phyloP scores from a whole-genome alignment of 2,888 invertebrate genomes.

The Lamellibrachia satsuma region DNA sequence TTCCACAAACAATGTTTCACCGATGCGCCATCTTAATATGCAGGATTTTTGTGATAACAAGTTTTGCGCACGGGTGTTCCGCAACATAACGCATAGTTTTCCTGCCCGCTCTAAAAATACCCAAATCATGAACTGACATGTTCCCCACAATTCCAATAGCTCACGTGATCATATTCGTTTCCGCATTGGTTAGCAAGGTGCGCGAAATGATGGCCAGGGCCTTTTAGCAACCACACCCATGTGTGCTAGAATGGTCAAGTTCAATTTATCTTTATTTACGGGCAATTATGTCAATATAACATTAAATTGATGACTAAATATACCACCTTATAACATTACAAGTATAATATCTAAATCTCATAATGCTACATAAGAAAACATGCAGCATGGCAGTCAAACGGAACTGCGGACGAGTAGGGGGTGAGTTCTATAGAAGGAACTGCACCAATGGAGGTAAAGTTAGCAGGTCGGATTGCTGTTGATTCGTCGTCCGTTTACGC shows the following conservation, averaged over 20 bases:
- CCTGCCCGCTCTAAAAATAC: background rate
- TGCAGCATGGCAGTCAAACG: background rate
- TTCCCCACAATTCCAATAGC: background rate
- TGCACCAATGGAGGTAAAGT: constrained; percentile 55
- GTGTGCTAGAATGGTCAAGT: background rate
- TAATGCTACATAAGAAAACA: background rate
- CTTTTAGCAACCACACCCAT: constrained; percentile 5
- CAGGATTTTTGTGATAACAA: background rate
- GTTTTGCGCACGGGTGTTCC: background rate
- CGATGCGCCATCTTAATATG: no score
- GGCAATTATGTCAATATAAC: background rate
- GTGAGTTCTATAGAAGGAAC: background rate
- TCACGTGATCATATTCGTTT: background rate
- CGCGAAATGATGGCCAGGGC: background rate
- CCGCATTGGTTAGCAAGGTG: constrained; percentile 17
- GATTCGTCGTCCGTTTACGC: constrained; percentile 84
- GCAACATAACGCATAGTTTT: background rate
- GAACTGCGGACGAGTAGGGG: background rate
- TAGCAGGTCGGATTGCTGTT: constrained; percentile 50
- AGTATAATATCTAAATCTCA: background rate
- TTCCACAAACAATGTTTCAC: no score
- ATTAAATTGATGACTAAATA: background rate
- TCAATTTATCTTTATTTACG: background rate
- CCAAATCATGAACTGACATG: background rate
- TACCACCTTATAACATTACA: background rate